Evolutionary conservation across 2,888 invertebrate species (phyloP), one percentile per base, ranked within the genome.

Genomic region (Colostygia pectinataria): DNA sequence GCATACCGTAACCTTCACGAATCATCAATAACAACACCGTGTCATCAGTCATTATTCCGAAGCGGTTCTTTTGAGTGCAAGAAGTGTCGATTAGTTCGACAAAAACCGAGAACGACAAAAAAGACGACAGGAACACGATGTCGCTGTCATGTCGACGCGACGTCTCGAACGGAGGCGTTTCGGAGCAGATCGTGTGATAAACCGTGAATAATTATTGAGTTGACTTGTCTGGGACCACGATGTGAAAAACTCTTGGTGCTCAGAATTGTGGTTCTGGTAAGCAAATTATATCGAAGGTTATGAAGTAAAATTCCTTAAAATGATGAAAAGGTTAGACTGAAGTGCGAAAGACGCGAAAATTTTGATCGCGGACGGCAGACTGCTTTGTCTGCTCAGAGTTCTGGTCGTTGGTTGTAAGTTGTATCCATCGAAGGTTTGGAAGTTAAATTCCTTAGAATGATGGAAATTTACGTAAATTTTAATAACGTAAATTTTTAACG

Each of bases 11-110:
- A 63, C 57, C 64, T 65, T 67, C 58, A 57, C 63, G 57, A 68
- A 52, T 63, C 66, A 74, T 77, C 72, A 74, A 78, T 74, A 74
- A 73, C 61, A 66, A 63, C 63, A 63, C 45, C 56, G 47, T 66
- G 68, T 73, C 76, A 74, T 71, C 71, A 64, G 67, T 64, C 64
- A 63, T 68, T 60, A 57, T 64, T 65, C 55, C 23, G 68, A 66
- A 60, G 66, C 71, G 71, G 64, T 58, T 66, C 66, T 69, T 61
- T 63, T 61, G 61, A 61, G 53, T 58, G 47, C 56, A 58, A 74
- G 84, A 58, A 74, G 84, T 84, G 84, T 77, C 84, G 84, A 87
- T 86, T 83, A 85, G 77, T 64, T 38, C 59, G 60, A 71, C 65
- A 73, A 70, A 74, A 74, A 48, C 45, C 56, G 63, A 47, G 48